Evolutionary conservation across 2,113 vertebrate species (phyloP).

Genomic region (Sinocyclocheilus anshuiensis): DNA sequence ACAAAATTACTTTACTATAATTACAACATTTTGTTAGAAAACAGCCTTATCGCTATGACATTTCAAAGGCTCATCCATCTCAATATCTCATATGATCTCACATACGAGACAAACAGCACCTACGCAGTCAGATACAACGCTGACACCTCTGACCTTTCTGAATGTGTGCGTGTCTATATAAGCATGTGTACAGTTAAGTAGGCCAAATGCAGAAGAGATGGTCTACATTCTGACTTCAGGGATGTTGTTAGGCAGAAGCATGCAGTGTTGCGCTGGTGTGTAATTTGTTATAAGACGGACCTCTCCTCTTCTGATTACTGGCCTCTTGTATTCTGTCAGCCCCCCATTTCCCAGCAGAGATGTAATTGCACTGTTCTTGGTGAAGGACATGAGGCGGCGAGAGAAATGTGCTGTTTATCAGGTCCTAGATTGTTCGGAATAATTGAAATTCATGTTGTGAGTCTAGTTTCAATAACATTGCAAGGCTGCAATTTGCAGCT

Average conservation of each 20-base stretch:
- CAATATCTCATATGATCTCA: conserved; percentile 12
- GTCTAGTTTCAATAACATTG: conserved; percentile 54
- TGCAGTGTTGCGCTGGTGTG: conserved; percentile 30
- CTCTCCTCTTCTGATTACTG: conserved; percentile 53
- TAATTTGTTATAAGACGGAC: conserved; percentile 49
- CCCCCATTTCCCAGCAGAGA: conserved; percentile 68
- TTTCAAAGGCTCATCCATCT: conserved; percentile 16
- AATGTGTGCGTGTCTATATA: neutral
- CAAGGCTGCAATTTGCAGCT: conserved; percentile 51
- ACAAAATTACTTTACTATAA: no score
- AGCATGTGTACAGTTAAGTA: neutral
- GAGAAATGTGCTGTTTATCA: conserved; percentile 68
- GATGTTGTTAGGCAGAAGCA: conserved; percentile 27
- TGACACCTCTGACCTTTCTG: conserved; percentile 13
- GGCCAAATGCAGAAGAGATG: neutral
- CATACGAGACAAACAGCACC: neutral
- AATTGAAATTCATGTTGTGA: conserved; percentile 56
- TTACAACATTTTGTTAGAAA: conserved; percentile 3
- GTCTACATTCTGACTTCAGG: conserved; percentile 5
- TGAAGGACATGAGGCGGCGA: conserved; percentile 69
- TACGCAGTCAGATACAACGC: neutral
- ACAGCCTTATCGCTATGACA: neutral
- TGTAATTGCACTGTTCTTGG: conserved; percentile 74
- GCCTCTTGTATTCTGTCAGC: conserved; percentile 60
- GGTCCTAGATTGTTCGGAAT: conserved; percentile 58